Conservation (phyloP, 2,113 vertebrate species). For the Baryphthengus martii region DNA sequence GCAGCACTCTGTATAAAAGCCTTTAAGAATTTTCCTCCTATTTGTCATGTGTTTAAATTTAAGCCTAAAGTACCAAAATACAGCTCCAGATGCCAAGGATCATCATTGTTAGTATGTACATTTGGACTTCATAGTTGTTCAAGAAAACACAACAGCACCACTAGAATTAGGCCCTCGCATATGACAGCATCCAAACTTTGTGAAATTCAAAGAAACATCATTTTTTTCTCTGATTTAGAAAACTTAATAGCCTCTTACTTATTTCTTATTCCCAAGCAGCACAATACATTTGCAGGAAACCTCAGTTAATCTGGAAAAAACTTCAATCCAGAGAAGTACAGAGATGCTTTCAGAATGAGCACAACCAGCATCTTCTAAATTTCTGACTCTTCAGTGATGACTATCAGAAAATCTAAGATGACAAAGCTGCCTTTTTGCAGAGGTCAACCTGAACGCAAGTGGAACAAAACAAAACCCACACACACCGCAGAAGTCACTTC, state of each 20-base stretch:
- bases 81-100: not conserved
- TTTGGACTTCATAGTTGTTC: not conserved
- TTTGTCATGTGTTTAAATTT: not conserved
- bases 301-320: not conserved
- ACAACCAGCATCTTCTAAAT: not conserved
- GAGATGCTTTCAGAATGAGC: not conserved
- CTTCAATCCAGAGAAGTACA: not conserved
- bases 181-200: not conserved
- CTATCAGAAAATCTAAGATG: not conserved
- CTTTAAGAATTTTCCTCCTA: not conserved
- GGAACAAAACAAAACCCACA: not conserved
- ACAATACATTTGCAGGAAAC: not conserved
- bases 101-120: not conserved
- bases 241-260: not conserved
- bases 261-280: not conserved
- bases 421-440: not conserved
- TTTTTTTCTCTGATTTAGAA: not conserved
- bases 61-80: not conserved
- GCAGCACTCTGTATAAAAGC: not conserved
- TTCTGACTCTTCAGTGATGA: not conserved
- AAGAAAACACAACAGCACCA: not conserved
- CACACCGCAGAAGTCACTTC: not conserved
- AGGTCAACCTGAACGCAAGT: not conserved
- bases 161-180: not conserved
- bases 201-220: not conserved